These are phyloP conservation scores for Fringilla coelebs DNA, from an alignment of 2,797 vertebrate species.

Conservation along the genomic window DNA sequence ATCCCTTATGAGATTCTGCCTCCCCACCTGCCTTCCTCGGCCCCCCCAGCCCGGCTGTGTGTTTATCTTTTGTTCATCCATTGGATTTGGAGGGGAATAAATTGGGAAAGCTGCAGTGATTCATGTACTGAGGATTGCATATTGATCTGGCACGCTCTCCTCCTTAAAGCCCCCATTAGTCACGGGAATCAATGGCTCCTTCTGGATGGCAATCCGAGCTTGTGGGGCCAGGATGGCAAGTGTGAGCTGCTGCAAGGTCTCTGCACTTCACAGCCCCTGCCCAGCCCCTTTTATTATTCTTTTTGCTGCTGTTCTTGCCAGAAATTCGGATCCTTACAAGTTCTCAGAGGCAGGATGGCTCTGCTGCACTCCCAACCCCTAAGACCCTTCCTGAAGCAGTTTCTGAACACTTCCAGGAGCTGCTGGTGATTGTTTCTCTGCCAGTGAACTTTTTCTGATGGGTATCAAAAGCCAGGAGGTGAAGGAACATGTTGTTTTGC, in stretches of 20 bases:
- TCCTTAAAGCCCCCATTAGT: slow-evolving; percentile 36
- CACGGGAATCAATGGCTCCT: slow-evolving; percentile 46
- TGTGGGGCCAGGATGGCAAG: neutral
- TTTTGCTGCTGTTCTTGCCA: neutral
- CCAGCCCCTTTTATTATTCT: neutral
- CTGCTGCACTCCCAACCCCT: neutral
- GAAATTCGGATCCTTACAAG: neutral
- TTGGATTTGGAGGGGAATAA: slow-evolving; percentile 63
- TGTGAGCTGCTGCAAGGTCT: neutral
- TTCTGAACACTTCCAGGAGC: neutral
- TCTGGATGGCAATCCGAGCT: neutral
- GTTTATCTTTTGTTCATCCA: slow-evolving; percentile 60
- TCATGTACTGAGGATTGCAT: slow-evolving; percentile 57
- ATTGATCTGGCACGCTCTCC: slow-evolving; percentile 59
- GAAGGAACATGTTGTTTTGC: neutral
- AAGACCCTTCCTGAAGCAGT: neutral
- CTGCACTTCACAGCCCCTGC: neutral
- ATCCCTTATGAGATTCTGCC: slow-evolving; percentile 10
- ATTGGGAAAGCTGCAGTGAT: slow-evolving; percentile 62
- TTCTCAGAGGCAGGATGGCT: neutral
- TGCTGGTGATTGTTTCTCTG: neutral
- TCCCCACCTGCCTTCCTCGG: slow-evolving; percentile 15
- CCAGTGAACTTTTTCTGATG: neutral
- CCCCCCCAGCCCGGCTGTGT: neutral
- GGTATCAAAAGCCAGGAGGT: neutral